Base-by-base conservation (phyloP, 37 sponge, comb jelly and placozoan genomes). In the Dysidea cf. avara region DNA sequence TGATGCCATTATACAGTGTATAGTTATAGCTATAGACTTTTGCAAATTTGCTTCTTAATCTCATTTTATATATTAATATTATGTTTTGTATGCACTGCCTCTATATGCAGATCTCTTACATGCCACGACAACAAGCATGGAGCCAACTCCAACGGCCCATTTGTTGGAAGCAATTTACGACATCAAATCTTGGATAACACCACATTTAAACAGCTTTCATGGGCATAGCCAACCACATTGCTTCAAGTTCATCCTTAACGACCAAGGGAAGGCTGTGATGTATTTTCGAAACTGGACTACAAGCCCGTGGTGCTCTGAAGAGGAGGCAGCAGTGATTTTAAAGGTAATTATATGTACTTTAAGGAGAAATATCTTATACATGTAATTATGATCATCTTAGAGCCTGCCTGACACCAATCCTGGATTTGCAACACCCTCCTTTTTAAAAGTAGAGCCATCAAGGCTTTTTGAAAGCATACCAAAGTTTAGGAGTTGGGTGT, bases 221-320 rank as follows among this genome's bases (percentile, higher is more conserved):
- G 79, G 79, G 7, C 79, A 78, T 35, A 58, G 46, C 26, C 25
- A 46, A 33, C 64, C 66, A 49, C 67, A 65, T 53, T 62, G 56
- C 17, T 77, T 77, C 57, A 64, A 39, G 38, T 75, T 77, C 68
- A 77, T 56, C 9, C 51, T 37, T 36, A 35, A 46, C 53, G 40
- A 53, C 21, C 22, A n/a, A 43, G 57, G n/a, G 18, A 20, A 36
- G 68, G 58, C 39, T 28, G 72, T 72, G 56, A 77, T 77, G 78
- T 56, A 64, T 34, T 77, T 66, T 57, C 64, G 34, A 39, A 43
- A 65, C 17, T 66, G 66, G 67, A 77, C 57, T 29, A 35, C 13
- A 28, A 33, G 62, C 26, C 26, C 40, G 11, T 77, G 78, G 78
- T 22, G 56, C 22, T 54, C 25, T 25, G 25, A 54, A 54, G 22